A percentile compares a stretch with the other conserved stretches of the same genome.
Conservation (phyloP, 2,113 vertebrate species). For the Oncorhynchus keta region DNA sequence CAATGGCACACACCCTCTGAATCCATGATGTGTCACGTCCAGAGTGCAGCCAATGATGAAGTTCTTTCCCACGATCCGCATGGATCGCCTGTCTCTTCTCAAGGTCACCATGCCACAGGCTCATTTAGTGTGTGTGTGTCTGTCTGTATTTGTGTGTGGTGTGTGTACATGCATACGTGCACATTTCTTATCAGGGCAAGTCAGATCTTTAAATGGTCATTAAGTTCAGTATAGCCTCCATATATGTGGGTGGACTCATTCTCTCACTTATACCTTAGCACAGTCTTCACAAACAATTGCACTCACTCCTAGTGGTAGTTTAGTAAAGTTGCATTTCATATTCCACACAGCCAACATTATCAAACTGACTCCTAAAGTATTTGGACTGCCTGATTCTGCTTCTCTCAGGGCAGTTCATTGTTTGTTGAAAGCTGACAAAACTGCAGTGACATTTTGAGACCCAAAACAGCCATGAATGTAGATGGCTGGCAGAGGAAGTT, state of each 20-base stretch:
- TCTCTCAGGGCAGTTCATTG: slow-evolving; percentile 26
- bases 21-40: slow-evolving; percentile 59
- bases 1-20: slow-evolving; percentile 52
- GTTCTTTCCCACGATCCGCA: slow-evolving; percentile 54
- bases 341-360: slow-evolving; percentile 23
- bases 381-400: slow-evolving; percentile 21
- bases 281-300: too few relatives aligned
- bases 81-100: slow-evolving; percentile 49
- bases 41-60: slow-evolving; percentile 52
- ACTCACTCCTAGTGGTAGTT: too few relatives aligned
- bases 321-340: too few relatives aligned
- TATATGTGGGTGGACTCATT: neutral
- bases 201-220: neutral
- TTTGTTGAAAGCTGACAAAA: slow-evolving; percentile 38
- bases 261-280: neutral
- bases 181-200: neutral
- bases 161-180: neutral
- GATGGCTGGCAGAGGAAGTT: neutral
- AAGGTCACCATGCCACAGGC: slow-evolving; percentile 57
- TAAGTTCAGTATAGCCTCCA: neutral
- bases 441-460: slow-evolving; percentile 47
- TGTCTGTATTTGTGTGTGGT: too few relatives aligned
- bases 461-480: slow-evolving; percentile 41
- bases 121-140: slow-evolving; percentile 22
- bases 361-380: slow-evolving; percentile 37